Percentiles rank a stretch among this genome's conserved stretches.
Conservation (phyloP, 2,797 vertebrate genomes). For the Eulemur coronatus region DNA sequence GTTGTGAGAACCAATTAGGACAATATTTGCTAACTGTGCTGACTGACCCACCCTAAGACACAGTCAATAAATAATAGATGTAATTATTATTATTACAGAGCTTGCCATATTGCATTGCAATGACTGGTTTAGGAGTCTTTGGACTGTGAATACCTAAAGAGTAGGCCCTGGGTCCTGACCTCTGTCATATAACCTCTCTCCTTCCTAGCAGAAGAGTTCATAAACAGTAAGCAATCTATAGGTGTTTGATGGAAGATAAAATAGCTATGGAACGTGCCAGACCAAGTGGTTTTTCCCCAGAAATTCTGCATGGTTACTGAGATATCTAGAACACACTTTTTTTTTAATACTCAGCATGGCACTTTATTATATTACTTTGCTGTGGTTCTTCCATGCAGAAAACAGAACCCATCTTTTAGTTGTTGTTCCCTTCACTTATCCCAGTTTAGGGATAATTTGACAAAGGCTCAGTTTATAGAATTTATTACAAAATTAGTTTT, state of each 20-base stretch:
- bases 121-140: neutral
- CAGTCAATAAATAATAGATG: neutral
- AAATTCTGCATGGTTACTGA: neutral
- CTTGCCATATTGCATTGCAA: neutral
- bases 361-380: constrained; percentile 79
- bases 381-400: constrained; percentile 72
- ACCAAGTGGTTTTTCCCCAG: neutral
- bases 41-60: neutral
- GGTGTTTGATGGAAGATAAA: neutral
- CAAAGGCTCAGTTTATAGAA: constrained; percentile 58
- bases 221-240: neutral
- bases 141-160: neutral
- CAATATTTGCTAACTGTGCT: constrained; percentile 15
- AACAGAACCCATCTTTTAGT: constrained; percentile 66
- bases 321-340: neutral
- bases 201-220: neutral
- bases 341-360: neutral
- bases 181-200: neutral
- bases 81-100: constrained; percentile 42
- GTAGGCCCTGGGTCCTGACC: neutral
- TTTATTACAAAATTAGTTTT: constrained; percentile 56
- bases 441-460: constrained; percentile 13
- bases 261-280: neutral
- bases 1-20: neutral
- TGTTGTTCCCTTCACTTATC: neutral